Evolutionary conservation across 92 coral and sea anemone genomes (phyloP).

Genomic region (Porites evermanni): DNA sequence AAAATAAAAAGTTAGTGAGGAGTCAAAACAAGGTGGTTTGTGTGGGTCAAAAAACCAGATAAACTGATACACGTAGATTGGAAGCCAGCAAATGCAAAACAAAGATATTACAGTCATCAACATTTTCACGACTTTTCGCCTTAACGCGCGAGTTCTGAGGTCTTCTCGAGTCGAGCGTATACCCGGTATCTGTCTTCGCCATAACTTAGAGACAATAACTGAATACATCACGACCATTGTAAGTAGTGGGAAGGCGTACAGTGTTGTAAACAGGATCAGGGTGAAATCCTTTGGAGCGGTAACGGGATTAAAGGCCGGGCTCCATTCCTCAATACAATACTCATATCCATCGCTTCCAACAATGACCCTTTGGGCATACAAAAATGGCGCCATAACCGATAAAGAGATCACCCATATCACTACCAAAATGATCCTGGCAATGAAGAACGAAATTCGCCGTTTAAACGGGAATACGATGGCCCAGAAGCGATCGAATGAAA

Average conservation of each 20-base stretch:
- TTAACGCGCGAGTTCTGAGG: constrained; percentile 53
- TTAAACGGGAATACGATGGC: constrained; percentile 82
- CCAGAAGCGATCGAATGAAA: constrained; percentile 82
- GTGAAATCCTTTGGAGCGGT: constrained; percentile 81
- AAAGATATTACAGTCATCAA: constrained; percentile 69
- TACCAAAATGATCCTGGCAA: constrained; percentile 63
- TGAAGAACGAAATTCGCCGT: constrained; percentile 61
- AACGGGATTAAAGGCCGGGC: constrained; percentile 65
- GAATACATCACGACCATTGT: constrained; percentile 80
- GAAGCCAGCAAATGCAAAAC: constrained; percentile 87
- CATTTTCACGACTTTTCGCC: constrained; percentile 85
- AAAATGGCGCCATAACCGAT: constrained; percentile 79
- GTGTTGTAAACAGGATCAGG: constrained; percentile 65
- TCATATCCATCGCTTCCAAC: constrained; percentile 50
- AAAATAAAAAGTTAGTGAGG: constrained; percentile 69
- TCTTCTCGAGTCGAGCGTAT: constrained; percentile 65
- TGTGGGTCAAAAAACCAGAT: constrained; percentile 64
- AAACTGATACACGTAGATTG: constrained; percentile 76
- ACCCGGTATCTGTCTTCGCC: constrained; percentile 77
- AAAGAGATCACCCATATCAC: constrained; percentile 64
- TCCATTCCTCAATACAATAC: constrained; percentile 79
- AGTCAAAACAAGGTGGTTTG: constrained; percentile 66
- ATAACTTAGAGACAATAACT: constrained; percentile 71
- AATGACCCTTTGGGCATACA: constrained; percentile 74
- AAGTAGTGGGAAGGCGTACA: constrained; percentile 73